These are phyloP conservation scores for Myiothlypis chrysogaster DNA, from an alignment of 2,797 vertebrate genomes.

Conservation along the genomic window DNA sequence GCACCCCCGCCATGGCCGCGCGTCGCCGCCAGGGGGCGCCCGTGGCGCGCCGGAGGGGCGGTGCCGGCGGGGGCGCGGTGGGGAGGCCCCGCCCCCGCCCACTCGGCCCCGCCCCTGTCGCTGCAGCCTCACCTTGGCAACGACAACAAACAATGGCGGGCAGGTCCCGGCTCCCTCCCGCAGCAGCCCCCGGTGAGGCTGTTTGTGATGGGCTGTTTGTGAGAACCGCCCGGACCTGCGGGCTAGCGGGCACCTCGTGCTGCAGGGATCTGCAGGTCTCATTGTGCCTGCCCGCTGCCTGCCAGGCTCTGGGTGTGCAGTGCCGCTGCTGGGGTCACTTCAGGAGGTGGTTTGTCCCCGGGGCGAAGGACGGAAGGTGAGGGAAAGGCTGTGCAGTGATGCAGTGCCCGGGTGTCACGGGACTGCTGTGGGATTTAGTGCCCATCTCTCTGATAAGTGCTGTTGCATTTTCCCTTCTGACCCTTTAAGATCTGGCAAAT, in stretches of 20 bases:
- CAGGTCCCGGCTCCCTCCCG: accelerated
- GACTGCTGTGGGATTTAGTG: background rate
- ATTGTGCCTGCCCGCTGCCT: background rate
- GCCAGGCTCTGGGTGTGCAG: background rate
- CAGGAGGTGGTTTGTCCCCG: background rate
- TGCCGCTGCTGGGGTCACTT: background rate
- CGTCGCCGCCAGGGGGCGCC: background rate
- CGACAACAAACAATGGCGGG: accelerated
- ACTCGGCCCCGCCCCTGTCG: background rate
- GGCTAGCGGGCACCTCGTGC: too few relatives aligned
- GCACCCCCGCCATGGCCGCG: background rate
- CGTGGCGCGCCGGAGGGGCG: background rate
- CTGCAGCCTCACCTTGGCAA: background rate
- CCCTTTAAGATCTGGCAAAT: too few relatives aligned
- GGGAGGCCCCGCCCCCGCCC: background rate
- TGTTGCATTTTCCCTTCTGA: background rate
- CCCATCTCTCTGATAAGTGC: background rate
- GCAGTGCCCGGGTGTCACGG: background rate
- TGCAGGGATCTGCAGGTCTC: background rate
- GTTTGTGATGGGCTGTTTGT: background rate
- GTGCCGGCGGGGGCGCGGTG: background rate
- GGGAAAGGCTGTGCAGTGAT: background rate
- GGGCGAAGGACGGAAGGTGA: background rate
- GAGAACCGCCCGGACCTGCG: background rate
- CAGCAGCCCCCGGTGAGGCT: background rate